phyloP scores from a whole-genome alignment of 2,888 invertebrate species.

The Drosophila suboccidentalis region DNA sequence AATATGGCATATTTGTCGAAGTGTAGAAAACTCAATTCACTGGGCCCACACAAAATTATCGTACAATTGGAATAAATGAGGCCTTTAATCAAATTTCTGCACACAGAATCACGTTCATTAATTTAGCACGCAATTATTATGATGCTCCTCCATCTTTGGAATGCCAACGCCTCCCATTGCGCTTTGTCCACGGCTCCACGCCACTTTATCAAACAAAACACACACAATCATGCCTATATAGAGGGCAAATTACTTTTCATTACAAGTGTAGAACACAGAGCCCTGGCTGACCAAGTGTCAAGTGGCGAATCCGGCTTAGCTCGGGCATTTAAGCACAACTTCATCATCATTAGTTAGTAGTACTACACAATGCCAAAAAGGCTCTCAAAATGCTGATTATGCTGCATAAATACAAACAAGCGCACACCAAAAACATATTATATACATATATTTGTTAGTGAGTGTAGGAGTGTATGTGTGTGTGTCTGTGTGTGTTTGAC shows the following conservation, averaged over 20 bases:
- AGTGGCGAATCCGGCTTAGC: slow-evolving; percentile 60
- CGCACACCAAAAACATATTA: slow-evolving; percentile 25
- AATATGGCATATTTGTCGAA: slow-evolving; percentile 7
- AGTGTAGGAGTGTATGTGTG: background rate
- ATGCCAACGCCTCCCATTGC: slow-evolving; percentile 9
- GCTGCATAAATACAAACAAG: slow-evolving; percentile 65
- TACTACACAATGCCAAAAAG: slow-evolving; percentile 62
- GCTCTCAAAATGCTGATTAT: slow-evolving; percentile 75
- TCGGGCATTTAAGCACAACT: slow-evolving; percentile 75
- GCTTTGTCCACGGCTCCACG: slow-evolving; percentile 12
- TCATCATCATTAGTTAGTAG: slow-evolving; percentile 74
- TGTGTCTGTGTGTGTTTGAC: slow-evolving; percentile 8
- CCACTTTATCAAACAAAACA: slow-evolving; percentile 68
- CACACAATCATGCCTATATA: slow-evolving; percentile 76
- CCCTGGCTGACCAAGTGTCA: slow-evolving; percentile 48
- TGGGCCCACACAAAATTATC: slow-evolving; percentile 52
- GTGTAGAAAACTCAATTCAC: slow-evolving; percentile 14
- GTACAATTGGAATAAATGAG: slow-evolving; percentile 76
- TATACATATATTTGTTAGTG: slow-evolving; percentile 5
- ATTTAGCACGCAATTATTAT: slow-evolving; percentile 76
- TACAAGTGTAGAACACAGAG: slow-evolving; percentile 65
- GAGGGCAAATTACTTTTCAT: slow-evolving; percentile 76
- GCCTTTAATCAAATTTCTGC: slow-evolving; percentile 75
- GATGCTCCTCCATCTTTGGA: slow-evolving; percentile 36
- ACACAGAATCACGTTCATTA: slow-evolving; percentile 74